Conservation (phyloP, 64 coral and sea anemone species). For the Dendronephthya gigantea region DNA sequence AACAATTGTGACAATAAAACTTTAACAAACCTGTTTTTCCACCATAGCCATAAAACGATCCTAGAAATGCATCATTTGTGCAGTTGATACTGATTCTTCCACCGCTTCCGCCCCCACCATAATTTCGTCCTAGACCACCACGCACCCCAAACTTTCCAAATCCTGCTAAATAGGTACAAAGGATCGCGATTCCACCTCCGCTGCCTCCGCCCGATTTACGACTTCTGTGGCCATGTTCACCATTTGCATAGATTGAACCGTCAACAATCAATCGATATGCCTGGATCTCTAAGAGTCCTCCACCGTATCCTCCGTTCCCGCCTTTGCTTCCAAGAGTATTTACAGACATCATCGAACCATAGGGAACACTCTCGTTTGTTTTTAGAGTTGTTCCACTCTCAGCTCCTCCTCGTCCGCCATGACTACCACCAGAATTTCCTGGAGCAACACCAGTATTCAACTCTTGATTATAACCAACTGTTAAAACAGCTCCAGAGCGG, state of each 20-base stretch:
- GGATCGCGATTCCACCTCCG: neutral
- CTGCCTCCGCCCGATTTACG: neutral
- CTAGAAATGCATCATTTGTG: neutral
- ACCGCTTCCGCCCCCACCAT: neutral
- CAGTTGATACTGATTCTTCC: neutral
- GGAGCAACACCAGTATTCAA: neutral
- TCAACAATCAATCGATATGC: neutral
- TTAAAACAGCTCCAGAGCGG: neutral
- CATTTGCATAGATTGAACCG: slow-evolving; percentile 9
- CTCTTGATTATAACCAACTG: neutral
- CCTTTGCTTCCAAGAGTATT: neutral
- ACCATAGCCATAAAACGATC: neutral
- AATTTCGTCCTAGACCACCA: neutral
- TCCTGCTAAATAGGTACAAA: neutral
- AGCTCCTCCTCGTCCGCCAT: neutral
- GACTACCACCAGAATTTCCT: neutral
- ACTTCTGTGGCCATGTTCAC: neutral
- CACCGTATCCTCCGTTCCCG: neutral
- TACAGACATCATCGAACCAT: neutral
- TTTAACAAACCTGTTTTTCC: neutral
- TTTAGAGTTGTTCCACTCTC: neutral
- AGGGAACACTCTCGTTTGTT: neutral
- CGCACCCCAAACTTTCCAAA: neutral
- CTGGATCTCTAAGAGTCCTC: neutral
- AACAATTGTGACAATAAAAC: neutral